Percentiles rank a stretch among this genome's conserved stretches.
Evolutionary conservation across 2,113 vertebrate genomes (phyloP).

Genomic region (human): GRCh38 chr11:121542501-121543000

Average conservation of each 20-base stretch:
- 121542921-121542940: too few species aligned
- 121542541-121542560: too few species aligned
- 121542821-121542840: too few species aligned
- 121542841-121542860: neutral
- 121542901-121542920: rapidly evolving
- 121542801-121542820: neutral
- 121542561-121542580: neutral
- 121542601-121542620: neutral
- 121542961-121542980: too few species aligned
- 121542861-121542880: neutral
- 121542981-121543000: too few species aligned
- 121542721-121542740: neutral
- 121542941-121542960: too few species aligned
- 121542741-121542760: neutral
- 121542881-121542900: neutral
- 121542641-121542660: too few species aligned
- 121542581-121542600: rapidly evolving
- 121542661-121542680: neutral
- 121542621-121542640: neutral
- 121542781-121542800: neutral
- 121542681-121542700: neutral
- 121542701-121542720: neutral
- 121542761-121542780: neutral
- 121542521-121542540: too few species aligned
- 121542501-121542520: neutral